A percentile compares a stretch with the other conserved stretches of the same genome.
Conservation (phyloP, 2,888 invertebrate species). For the Drosophila subsilvestris region DNA sequence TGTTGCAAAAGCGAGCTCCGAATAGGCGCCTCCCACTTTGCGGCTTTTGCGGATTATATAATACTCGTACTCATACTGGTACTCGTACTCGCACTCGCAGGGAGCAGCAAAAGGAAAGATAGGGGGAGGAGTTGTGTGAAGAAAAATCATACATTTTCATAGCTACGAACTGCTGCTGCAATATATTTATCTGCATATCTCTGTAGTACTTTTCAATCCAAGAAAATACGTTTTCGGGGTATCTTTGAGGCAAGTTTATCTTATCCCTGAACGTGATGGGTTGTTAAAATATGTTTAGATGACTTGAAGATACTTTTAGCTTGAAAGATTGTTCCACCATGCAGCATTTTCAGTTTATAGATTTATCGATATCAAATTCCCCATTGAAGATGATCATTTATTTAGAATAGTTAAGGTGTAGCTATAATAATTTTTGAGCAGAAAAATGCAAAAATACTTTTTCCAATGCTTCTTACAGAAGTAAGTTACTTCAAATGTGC, state of each 20-base stretch:
- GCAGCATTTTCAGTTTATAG: not conserved
- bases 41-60: conserved; percentile 35
- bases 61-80: not conserved
- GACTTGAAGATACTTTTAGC: not conserved
- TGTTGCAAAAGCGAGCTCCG: conserved; percentile 61
- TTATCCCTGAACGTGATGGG: not conserved
- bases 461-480: too few species aligned
- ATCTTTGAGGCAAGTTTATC: not conserved
- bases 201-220: not conserved
- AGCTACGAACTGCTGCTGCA: not conserved
- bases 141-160: too few species aligned
- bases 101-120: not conserved
- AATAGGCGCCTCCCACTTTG: conserved; percentile 82
- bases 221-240: not conserved
- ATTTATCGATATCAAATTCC: not conserved
- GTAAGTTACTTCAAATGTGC: too few species aligned
- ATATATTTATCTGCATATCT: not conserved
- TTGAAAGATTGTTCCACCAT: not conserved
- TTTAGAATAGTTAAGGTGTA: not conserved
- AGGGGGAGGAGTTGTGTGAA: too few species aligned
- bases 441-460: too few species aligned
- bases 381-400: not conserved
- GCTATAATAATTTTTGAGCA: not conserved
- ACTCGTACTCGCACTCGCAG: too few species aligned
- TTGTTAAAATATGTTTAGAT: not conserved